Evolutionary conservation across 2,113 vertebrate genomes (phyloP).

Genomic region (Oncorhynchus masou): DNA sequence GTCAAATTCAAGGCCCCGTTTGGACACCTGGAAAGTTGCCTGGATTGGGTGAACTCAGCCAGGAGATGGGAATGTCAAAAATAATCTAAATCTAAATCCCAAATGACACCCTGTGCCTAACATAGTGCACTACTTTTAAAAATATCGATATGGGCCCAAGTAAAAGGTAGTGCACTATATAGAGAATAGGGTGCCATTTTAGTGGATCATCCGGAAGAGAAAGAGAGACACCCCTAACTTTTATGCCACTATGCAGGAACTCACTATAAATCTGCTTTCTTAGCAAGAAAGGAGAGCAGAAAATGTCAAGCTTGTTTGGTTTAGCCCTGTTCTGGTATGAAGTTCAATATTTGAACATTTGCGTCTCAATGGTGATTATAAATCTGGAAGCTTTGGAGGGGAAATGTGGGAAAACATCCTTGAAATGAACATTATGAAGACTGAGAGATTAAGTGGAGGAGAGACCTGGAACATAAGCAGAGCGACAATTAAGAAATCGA

Average conservation of each 20-base stretch:
- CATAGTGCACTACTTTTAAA: no score
- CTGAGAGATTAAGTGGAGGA: background rate
- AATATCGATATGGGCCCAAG: no score
- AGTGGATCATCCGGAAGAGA: constrained; percentile 38
- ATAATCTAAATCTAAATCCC: constrained; percentile 14
- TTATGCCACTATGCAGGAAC: constrained; percentile 44
- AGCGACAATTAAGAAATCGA: constrained; percentile 27
- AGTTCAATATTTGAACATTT: constrained; percentile 35
- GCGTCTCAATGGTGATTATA: constrained; percentile 32
- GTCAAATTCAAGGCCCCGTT: constrained; percentile 37
- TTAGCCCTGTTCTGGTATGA: constrained; percentile 35
- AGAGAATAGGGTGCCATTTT: no score
- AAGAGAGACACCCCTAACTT: no score
- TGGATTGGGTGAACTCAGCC: constrained; percentile 25
- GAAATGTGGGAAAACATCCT: constrained; percentile 23
- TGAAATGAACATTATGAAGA: constrained; percentile 31
- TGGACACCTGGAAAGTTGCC: constrained; percentile 42
- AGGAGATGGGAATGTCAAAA: constrained; percentile 39
- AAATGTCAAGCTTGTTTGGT: constrained; percentile 51
- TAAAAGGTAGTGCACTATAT: no score
- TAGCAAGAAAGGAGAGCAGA: constrained; percentile 46
- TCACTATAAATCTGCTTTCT: constrained; percentile 43
- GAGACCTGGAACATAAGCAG: constrained; percentile 36
- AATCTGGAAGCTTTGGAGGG: constrained; percentile 22
- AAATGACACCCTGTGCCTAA: no score